Conservation (phyloP, 2,113 vertebrate genomes). For the Atherinomorus stipes region DNA sequence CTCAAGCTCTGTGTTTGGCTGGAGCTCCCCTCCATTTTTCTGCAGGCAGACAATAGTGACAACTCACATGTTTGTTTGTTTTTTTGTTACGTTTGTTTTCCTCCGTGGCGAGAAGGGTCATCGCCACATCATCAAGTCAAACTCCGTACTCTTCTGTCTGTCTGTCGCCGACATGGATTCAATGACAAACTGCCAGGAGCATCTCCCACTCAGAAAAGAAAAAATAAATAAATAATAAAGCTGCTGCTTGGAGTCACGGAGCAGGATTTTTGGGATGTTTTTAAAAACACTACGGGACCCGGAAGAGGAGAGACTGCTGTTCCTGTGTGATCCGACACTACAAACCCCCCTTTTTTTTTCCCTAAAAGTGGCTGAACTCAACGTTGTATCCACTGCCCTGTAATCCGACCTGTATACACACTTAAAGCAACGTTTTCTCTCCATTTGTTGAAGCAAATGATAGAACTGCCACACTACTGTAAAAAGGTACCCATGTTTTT, state of each 20-base stretch:
- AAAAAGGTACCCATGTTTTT: conserved; percentile 60
- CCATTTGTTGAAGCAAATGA: conserved; percentile 24
- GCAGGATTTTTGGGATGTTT: conserved; percentile 41
- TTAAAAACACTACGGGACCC: conserved; percentile 60
- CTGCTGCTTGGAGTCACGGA: conserved; percentile 25
- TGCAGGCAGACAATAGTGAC: conserved; percentile 60
- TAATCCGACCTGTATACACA: conserved; percentile 1
- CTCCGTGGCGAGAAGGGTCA: conserved; percentile 52
- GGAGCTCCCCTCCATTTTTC: conserved; percentile 64
- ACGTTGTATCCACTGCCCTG: conserved; percentile 49
- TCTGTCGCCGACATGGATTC: conserved; percentile 51
- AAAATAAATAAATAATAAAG: neutral
- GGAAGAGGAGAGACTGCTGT: conserved; percentile 45
- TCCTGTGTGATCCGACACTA: conserved; percentile 50
- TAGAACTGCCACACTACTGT: conserved; percentile 30
- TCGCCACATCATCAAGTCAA: conserved; percentile 67
- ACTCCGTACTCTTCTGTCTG: conserved; percentile 41
- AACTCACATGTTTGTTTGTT: conserved; percentile 38
- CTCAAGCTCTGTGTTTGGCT: conserved; percentile 63
- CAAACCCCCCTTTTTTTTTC: conserved; percentile 6
- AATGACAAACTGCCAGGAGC: conserved; percentile 32
- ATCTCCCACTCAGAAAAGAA: neutral
- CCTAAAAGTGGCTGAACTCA: conserved; percentile 16
- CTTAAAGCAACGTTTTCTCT: neutral
- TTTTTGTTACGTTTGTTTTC: conserved; percentile 5